These are phyloP conservation scores for Falco naumanni DNA, from an alignment of 2,797 vertebrate genomes.

Conservation along the genomic window DNA sequence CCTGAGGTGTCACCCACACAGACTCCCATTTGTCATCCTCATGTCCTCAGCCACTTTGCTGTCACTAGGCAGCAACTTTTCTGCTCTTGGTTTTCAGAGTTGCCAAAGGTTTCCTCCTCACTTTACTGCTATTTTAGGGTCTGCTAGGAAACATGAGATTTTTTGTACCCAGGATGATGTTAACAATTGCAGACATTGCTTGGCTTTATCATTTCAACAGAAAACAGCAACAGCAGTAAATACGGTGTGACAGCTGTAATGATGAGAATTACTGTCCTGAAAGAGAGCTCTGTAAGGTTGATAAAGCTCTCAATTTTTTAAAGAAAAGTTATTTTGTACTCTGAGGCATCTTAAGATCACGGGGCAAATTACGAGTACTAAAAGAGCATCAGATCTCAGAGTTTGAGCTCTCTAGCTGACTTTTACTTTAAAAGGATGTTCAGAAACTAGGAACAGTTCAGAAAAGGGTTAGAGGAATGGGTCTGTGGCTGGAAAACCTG, in stretches of 20 bases:
- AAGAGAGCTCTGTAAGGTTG: conserved; percentile 7
- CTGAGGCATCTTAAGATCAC: not conserved
- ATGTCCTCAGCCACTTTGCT: not conserved
- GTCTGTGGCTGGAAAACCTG: not conserved
- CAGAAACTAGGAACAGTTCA: conserved; percentile 18
- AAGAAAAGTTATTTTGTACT: not conserved
- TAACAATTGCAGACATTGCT: not conserved
- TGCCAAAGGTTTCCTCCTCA: not conserved
- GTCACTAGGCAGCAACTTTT: not conserved
- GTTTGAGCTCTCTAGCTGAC: not conserved
- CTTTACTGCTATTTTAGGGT: not conserved
- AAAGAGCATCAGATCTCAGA: not conserved
- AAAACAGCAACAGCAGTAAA: conserved; percentile 37
- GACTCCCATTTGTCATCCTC: not conserved
- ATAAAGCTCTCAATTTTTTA: not conserved
- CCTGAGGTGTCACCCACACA: not conserved
- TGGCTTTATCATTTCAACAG: conserved; percentile 19
- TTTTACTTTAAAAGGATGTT: not conserved
- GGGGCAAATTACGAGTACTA: not conserved
- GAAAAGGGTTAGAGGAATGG: not conserved
- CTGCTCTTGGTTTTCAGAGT: not conserved
- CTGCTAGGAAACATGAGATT: not conserved
- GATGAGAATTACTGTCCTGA: not conserved
- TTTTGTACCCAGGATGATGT: not conserved
- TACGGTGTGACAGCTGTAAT: conserved; percentile 26